These are phyloP conservation scores for Archocentrus centrarchus DNA, from an alignment of 2,113 vertebrate species.

Conservation along the genomic window DNA sequence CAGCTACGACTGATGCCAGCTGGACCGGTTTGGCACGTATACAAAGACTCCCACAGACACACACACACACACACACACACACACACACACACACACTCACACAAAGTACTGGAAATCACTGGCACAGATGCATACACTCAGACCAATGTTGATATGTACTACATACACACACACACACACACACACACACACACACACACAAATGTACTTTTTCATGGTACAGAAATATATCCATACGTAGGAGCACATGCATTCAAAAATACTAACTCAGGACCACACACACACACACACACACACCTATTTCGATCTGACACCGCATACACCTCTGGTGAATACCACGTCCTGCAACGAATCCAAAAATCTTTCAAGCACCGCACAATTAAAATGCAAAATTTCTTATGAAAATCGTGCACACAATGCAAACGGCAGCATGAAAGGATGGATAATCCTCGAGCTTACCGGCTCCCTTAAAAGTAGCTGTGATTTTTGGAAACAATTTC, in stretches of 20 bases:
- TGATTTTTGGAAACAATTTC: not conserved
- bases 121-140: slow-evolving; percentile 37
- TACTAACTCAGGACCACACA: slow-evolving; percentile 21
- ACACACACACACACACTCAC: not conserved
- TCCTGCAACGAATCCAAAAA: slow-evolving; percentile 14
- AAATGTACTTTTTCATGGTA: slow-evolving; percentile 33
- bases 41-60: slow-evolving; percentile 62
- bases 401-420: not conserved
- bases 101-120: slow-evolving; percentile 37
- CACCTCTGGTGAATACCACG: not conserved
- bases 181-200: slow-evolving; percentile 16
- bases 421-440: not conserved
- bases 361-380: not conserved
- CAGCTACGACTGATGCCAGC: slow-evolving; percentile 74
- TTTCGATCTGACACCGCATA: not conserved
- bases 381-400: not conserved
- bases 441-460: not conserved
- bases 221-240: slow-evolving; percentile 7
- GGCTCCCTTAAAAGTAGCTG: not conserved
- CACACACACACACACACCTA: not conserved
- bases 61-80: slow-evolving; percentile 15
- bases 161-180: slow-evolving; percentile 17
- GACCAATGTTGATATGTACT: slow-evolving; percentile 34
- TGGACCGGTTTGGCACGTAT: slow-evolving; percentile 71
- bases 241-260: slow-evolving; percentile 7